Conservation (phyloP, 2,888 invertebrate species). For the Tenthredo scrophulariae region DNA sequence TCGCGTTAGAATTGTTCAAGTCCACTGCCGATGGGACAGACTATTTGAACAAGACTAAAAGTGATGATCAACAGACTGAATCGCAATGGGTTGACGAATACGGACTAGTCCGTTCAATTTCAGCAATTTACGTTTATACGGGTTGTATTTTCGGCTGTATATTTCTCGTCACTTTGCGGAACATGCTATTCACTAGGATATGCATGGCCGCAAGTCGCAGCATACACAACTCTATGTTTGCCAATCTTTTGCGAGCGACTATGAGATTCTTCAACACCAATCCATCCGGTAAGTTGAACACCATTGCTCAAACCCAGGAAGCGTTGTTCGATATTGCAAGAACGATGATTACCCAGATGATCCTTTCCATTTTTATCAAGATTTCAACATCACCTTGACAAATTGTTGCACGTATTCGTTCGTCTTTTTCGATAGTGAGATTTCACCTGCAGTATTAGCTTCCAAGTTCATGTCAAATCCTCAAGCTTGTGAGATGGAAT, state of each 20-base stretch:
- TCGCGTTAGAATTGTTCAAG: constrained; percentile 1
- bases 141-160: constrained; percentile 72
- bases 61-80: not conserved
- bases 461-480: no score
- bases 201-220: constrained; percentile 88
- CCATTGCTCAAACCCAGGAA: not conserved
- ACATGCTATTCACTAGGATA: constrained; percentile 86
- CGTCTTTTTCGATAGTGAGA: no score
- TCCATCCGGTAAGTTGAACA: constrained; percentile 82
- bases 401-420: not conserved
- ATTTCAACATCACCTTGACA: not conserved
- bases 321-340: not conserved
- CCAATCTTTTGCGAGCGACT: constrained; percentile 86
- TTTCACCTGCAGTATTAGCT: no score
- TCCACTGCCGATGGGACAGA: not conserved
- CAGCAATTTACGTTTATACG: constrained; percentile 76
- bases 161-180: constrained; percentile 78
- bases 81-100: constrained; percentile 59
- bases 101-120: constrained; percentile 64
- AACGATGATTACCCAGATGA: not conserved
- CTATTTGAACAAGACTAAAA: not conserved
- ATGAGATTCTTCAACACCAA: constrained; percentile 94
- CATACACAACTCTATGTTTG: constrained; percentile 93
- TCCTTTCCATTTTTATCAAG: not conserved
- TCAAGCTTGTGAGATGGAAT: no score